Base-by-base conservation (phyloP, 2,888 invertebrate genomes). In the Leptinotarsa peninsularis region DNA sequence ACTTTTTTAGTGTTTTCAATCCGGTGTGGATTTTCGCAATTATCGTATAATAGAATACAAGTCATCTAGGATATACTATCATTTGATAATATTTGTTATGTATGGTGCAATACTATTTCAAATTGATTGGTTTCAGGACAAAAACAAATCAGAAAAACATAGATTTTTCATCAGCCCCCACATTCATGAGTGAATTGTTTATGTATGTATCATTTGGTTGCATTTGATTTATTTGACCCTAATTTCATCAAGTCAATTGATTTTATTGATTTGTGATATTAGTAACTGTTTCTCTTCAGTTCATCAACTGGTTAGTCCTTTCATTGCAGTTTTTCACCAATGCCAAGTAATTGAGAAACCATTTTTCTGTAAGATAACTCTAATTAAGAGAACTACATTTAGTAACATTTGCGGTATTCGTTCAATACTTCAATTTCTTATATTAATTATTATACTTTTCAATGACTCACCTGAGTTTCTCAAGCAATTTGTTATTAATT, bases 1-100 rank as follows among this genome's bases (percentile, higher is more conserved):
- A 82, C 84, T 81, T 84, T 84, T 86, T 86, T 85, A 84, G 84
- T 85, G 83, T 85, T 84, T 82, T 77, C 79, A 83, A 84, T 85
- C 85, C 86, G 85, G 85, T 84, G 77, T 82, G 76, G 81, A 80
- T 83, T 83, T 83, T 80, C 70, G 67, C 71, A 74, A 50, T 77
- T 72, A 27, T 52, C 49, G 72, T 73, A 67, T 54, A 73, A 60
- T 76, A 74, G 76, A 66, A 69, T 74, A 71, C 68, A 71, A 68
- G 69, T 74, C 73, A 71, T 66, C 72, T 63, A 50, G 71, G 75
- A 74, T 71, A 70, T 68, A 67, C 21, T 14, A 49, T 50, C 49
- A 66, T 67, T 49, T 58, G n/a, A 56, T 18, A 15, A 21, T 23
- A 27, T 21, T 43, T 21, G 4, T 14, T 18, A n/a, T 71, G 15